Evolutionary conservation across 2,888 invertebrate genomes (phyloP), one percentile per base, ranked within the genome.

Genomic region (Marronus borbonicus): DNA sequence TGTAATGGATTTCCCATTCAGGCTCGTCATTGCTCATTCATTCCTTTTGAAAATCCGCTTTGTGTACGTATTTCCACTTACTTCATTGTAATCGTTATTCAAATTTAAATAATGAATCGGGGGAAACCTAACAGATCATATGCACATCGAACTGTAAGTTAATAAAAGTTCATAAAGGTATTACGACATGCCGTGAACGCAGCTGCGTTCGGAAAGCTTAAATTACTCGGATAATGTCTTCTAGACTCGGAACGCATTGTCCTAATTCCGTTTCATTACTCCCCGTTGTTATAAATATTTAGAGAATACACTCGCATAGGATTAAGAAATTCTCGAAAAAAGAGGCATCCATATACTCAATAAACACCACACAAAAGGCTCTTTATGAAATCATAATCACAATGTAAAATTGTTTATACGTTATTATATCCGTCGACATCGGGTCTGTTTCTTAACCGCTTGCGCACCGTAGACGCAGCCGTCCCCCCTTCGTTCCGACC

Each of bases 321-420:
- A 74, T 74, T 60, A 44, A 74, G 60, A 74, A 74, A 74, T 74
- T 74, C 31, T 49, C 55, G 10, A 72, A 60, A 60, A 49, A 52
- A 31, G 17, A 44, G 10, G 60, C 44, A 60, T 60, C 60, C 60
- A 20, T 58, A 58, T 17, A 74, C 60, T 74, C 39, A 74, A 74
- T 74, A 74, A 74, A 74, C 72, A 74, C 72, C 44, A 74, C 60
- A 74, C 72, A 74, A 74, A 74, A 74, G 60, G 20, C 60, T 24
- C 60, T 60, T 74, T 74, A 74, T 74, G 62, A 60, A 74, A 60
- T 74, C 72, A 60, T 74, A 74, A 74, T 74, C 39, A 74, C 72
- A 74, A 74, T 74, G 72, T 60, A 60, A 60, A 60, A 74, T 74
- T 74, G 72, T 60, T 74, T 74, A 39, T 74, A 74, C 72, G 60